These are phyloP conservation scores for Sicus ferrugineus DNA, from an alignment of 2,888 invertebrate genomes.

Conservation along the genomic window DNA sequence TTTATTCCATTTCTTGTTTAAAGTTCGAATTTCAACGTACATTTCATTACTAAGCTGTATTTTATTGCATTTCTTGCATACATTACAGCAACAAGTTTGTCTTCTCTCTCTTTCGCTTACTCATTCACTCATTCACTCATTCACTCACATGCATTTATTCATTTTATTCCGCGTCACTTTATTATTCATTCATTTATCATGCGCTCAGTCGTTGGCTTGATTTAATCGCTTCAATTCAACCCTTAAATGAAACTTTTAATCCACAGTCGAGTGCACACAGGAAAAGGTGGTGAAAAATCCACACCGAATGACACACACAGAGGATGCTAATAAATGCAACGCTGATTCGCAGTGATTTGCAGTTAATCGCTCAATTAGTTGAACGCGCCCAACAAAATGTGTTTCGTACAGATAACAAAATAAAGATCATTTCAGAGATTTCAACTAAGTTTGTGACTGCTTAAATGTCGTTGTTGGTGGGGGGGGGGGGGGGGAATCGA, in stretches of 20 bases:
- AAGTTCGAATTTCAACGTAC: too few relatives aligned
- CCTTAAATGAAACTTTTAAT: constrained; percentile 12
- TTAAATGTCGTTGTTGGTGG: too few relatives aligned
- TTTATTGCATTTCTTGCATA: background rate
- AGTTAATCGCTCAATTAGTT: background rate
- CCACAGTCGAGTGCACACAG: background rate
- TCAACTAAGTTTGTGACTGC: too few relatives aligned
- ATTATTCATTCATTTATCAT: constrained; percentile 4
- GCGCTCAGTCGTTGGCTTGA: too few relatives aligned
- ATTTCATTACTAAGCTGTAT: too few relatives aligned
- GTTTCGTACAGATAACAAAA: too few relatives aligned
- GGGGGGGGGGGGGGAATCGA: too few relatives aligned
- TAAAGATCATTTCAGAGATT: too few relatives aligned
- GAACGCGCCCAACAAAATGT: background rate
- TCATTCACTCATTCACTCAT: background rate
- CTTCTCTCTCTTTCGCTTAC: background rate
- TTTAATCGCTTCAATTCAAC: constrained; percentile 12
- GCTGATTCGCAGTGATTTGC: background rate
- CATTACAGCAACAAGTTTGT: constrained; percentile 7
- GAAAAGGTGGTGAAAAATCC: too few relatives aligned
- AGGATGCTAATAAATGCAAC: background rate
- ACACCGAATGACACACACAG: background rate
- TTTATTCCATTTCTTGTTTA: too few relatives aligned
- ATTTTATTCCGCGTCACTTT: background rate
- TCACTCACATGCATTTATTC: background rate